Evolutionary conservation across 2,113 vertebrate genomes (phyloP).

Genomic region (Triplophysa dalaica): DNA sequence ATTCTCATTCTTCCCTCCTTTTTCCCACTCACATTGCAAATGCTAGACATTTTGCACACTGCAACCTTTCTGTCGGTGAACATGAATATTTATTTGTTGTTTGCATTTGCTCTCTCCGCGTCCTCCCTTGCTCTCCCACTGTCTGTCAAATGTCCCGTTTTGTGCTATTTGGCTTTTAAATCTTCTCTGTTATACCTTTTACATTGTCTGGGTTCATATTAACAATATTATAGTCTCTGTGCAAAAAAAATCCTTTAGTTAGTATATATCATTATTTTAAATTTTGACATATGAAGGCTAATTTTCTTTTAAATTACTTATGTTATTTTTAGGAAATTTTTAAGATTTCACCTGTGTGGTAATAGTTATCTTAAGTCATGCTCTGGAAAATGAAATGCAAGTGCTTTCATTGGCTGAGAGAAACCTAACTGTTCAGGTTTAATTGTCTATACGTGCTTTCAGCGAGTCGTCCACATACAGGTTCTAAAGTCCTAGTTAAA

Average conservation of each 20-base stretch:
- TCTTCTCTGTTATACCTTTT: constrained; percentile 15
- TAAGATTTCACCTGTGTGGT: too few species aligned
- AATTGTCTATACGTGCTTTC: constrained; percentile 10
- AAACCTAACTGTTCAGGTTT: constrained; percentile 10
- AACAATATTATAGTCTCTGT: too few species aligned
- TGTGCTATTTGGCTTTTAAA: constrained; percentile 26
- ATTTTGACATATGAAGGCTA: too few species aligned
- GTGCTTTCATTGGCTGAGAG: not conserved
- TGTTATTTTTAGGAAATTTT: too few species aligned
- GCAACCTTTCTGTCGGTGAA: constrained; percentile 50
- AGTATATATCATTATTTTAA: too few species aligned
- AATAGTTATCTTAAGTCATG: not conserved
- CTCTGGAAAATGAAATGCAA: too few species aligned
- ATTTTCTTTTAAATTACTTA: too few species aligned
- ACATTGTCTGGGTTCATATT: not conserved
- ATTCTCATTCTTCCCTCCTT: constrained; percentile 22
- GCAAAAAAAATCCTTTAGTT: too few species aligned
- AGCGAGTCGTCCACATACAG: constrained; percentile 13
- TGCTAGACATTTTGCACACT: constrained; percentile 41
- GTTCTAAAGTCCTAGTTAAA: constrained; percentile 25
- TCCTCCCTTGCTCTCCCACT: constrained; percentile 24
- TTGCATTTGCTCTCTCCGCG: constrained; percentile 21
- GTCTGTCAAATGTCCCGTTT: constrained; percentile 26
- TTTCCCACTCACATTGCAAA: constrained; percentile 46
- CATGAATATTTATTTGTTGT: constrained; percentile 56